Evolutionary conservation across 2,113 vertebrate genomes (phyloP).

Genomic region (Arothron firmamentum): DNA sequence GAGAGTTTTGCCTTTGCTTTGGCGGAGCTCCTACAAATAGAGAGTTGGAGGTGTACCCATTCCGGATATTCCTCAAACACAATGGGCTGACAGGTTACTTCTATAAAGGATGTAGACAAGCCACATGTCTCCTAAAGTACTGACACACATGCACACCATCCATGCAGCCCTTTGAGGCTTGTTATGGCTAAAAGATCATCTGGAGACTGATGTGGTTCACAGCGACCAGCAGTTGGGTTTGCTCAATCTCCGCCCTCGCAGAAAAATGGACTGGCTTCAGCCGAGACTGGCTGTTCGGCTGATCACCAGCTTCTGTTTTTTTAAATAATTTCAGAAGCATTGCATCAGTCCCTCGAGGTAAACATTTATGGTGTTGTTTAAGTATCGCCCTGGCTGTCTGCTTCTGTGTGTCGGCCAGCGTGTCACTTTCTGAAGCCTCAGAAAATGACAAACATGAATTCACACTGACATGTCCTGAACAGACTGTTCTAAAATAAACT

Average conservation of each 20-base stretch:
- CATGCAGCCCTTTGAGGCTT: constrained; percentile 25
- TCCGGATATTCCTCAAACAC: constrained; percentile 8
- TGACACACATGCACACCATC: not conserved
- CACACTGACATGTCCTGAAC: constrained; percentile 5
- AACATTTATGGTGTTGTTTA: no score
- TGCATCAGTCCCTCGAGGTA: no score
- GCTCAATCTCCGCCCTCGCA: constrained; percentile 24
- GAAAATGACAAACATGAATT: no score
- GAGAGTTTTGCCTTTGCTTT: not conserved
- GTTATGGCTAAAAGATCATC: constrained; percentile 31
- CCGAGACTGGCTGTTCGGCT: constrained; percentile 22
- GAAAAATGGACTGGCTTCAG: constrained; percentile 29
- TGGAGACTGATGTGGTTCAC: constrained; percentile 60
- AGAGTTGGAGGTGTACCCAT: no score
- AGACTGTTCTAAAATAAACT: constrained; percentile 1
- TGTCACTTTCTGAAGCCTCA: no score
- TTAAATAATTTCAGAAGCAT: constrained; percentile 23
- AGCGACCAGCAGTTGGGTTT: constrained; percentile 42
- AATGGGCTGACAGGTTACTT: constrained; percentile 11
- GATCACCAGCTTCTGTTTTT: constrained; percentile 27
- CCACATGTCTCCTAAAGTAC: not conserved
- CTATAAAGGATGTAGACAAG: constrained; percentile 13
- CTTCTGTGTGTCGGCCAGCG: no score
- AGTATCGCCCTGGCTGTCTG: no score
- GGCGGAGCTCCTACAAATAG: constrained; percentile 8